A percentile compares a stretch with the other conserved stretches of the same genome.
Evolutionary conservation across 2,888 invertebrate species (phyloP).

Genomic region (Spodoptera littoralis): DNA sequence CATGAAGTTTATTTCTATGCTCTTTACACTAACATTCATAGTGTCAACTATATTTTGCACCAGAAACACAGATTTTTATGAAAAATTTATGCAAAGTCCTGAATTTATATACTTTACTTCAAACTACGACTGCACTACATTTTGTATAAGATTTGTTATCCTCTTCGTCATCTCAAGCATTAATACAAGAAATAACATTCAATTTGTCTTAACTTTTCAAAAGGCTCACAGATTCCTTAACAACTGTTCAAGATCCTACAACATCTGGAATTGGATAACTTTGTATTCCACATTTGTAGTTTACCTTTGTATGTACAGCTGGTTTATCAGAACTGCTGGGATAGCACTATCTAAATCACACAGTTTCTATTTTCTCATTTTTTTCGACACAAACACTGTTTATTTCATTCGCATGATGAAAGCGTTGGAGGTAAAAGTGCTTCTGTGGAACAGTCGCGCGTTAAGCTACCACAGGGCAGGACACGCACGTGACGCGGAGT

Average conservation of each 20-base stretch:
- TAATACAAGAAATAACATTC: neutral
- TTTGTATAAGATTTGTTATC: neutral
- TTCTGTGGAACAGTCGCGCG: conserved; percentile 9
- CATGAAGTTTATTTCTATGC: conserved; percentile 2
- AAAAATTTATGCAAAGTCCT: neutral
- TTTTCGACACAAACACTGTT: conserved; percentile 6
- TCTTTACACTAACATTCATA: conserved; percentile 1
- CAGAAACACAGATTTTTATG: neutral
- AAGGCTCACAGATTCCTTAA: conserved; percentile 21
- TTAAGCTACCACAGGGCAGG: neutral
- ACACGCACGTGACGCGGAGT: neutral
- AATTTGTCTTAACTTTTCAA: conserved; percentile 20
- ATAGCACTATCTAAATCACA: neutral
- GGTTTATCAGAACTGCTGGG: neutral
- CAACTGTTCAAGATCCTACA: neutral
- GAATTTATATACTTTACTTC: neutral
- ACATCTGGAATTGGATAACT: conserved; percentile 13
- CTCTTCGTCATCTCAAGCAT: neutral
- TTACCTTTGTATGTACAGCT: neutral
- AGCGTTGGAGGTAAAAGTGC: conserved; percentile 8
- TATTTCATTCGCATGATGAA: conserved; percentile 9
- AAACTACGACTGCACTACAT: neutral
- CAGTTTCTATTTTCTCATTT: conserved; percentile 5
- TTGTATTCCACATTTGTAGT: neutral
- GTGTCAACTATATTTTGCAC: neutral